Base-by-base conservation (phyloP, 2,113 vertebrate species). In the Hylia prasina region DNA sequence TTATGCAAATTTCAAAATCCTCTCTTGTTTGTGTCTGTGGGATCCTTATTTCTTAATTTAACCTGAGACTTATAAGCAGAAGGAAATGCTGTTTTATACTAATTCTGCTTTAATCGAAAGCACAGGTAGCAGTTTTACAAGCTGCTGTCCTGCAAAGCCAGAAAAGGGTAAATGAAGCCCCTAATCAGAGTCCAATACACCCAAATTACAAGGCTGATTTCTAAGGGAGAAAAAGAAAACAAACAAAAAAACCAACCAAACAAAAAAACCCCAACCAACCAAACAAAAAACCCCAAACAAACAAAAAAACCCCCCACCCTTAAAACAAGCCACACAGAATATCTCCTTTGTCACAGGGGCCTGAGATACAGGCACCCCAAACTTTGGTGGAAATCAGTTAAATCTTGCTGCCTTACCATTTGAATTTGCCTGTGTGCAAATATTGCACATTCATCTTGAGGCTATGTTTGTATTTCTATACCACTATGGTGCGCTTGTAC, bases 1-100 rank as follows among this genome's bases (percentile, higher is more conserved):
- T 80, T 94, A 92, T 61, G 51, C 70, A 90, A 90, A 92, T 94
- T 92, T 95, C 61, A 30, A 81, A 93, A 94, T 77, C 42, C 65
- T 77, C 5, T 42, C 28, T n/a, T 85, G 22, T 33, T 94, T 92
- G 88, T 90, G 14, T 77, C 27, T 83, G 23, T 25, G 73, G 21
- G 12, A 76, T 88, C 24, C 87, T 94, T 77, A 54, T 68, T 92
- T 94, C 78, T 87, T 81, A 57, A 89, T 94, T 92, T 89, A 92
- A 94, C 47, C 51, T 83, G 51, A 90, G 68, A 83, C 42, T 66
- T 61, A 57, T 50, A 83, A 70, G 28, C 30, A 54, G 35, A 75
- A 70, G 35, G 24, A 93, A 94, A 78, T 35, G 7, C 1, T 70
- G 15, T 6, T 96, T 92, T 86, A 39, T 82, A 75, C 77, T 90